Base-by-base conservation (phyloP, 2,113 vertebrate species). In the Corythornis madagascariensis region DNA sequence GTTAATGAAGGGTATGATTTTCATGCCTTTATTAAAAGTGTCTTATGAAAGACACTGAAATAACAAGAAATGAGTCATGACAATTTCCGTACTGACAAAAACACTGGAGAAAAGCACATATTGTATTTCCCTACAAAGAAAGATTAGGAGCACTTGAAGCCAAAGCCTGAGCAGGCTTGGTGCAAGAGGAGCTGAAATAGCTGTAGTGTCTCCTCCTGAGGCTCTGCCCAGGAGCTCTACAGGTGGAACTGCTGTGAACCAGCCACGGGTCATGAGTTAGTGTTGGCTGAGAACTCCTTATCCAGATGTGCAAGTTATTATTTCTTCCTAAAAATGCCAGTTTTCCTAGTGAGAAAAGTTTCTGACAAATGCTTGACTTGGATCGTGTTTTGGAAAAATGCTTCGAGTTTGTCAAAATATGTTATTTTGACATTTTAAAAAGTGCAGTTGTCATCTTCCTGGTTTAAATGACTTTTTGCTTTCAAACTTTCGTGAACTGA, bases 261-360 rank as follows among this genome's bases (percentile, higher is more conserved):
- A 47, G 71, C 80, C 47, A 22, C 67, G 60, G 16, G 19, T 77
- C 76, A 52, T 12, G 71, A 77, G 69, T 28, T 66, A 40, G 10
- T 20, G 25, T 81, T 67, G 86, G 83, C 86, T 43, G 72, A 65
- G 61, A 75, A 89, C 60, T 78, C 81, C 6, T 64, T 92, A 38
- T 48, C 66, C 73, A 92, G 91, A 72, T 72, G 78, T 84, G 52
- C 26, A 78, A 72, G 66, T 84, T 56, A 26, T 52, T 88, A 48
- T 60, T 93, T 90, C 59, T n/a, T 61, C 84, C 82, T 57, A 28
- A 89, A 92, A 94, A 89, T 61, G 50, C 40, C 66, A 53, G 57
- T 72, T 92, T 87, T 47, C 67, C 42, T 75, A 59, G 35, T 22
- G 71, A 65, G 78, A 84, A 79, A 57, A 24, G 35, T 45, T 92